Evolutionary conservation across 2,113 vertebrate species (phyloP).

Genomic region (Neoarius graeffei): DNA sequence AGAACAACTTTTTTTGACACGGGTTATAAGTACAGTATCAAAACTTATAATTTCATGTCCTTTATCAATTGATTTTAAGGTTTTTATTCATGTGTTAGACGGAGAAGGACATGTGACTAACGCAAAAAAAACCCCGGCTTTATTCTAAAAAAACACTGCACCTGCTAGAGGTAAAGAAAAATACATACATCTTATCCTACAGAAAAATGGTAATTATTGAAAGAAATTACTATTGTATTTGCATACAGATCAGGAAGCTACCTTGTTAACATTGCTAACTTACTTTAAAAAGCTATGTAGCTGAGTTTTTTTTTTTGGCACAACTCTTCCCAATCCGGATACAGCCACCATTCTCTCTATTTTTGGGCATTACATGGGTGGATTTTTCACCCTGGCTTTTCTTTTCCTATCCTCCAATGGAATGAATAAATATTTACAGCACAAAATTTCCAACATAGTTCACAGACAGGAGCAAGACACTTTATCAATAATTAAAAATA

Average conservation of each 20-base stretch:
- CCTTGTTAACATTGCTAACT: background rate
- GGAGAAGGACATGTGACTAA: background rate
- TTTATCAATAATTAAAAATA: conserved; percentile 65
- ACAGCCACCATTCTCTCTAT: conserved; percentile 6
- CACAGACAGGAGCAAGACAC: conserved; percentile 57
- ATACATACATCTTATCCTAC: background rate
- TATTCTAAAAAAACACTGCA: background rate
- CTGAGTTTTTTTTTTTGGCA: background rate
- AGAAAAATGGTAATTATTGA: background rate
- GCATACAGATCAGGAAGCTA: background rate
- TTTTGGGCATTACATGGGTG: conserved; percentile 32
- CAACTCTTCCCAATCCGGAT: conserved; percentile 27
- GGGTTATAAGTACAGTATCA: background rate
- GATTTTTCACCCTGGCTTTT: conserved; percentile 48
- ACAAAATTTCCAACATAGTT: conserved; percentile 33
- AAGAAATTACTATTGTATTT: background rate
- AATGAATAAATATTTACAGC: conserved; percentile 50
- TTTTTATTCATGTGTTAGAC: background rate
- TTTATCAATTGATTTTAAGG: background rate
- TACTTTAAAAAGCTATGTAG: background rate
- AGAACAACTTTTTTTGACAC: background rate
- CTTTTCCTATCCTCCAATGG: conserved; percentile 40
- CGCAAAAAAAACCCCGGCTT: background rate
- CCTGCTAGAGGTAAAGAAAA: background rate
- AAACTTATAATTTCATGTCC: background rate